Evolutionary conservation across 1,140 invertebrate genomes (phyloP), one percentile per base, ranked within the genome.

Genomic region (Pristionchus pacificus): DNA sequence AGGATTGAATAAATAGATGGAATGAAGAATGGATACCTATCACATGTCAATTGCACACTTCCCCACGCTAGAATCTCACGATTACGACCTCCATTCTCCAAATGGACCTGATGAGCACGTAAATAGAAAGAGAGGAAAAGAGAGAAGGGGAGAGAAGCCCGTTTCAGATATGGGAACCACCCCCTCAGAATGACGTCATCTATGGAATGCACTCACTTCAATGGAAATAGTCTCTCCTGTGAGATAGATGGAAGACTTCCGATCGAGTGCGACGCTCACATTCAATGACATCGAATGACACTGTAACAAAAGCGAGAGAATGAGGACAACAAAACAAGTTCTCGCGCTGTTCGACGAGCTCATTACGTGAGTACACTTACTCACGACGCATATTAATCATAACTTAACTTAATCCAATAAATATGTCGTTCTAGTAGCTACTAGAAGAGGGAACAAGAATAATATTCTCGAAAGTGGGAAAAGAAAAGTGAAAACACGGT

Each of bases 21-120:
- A 66, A 30, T 38, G 14, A 66, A 66, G 19, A n/a, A 68, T 24
- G 27, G 27, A 19, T 72, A 69, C 38, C 65, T 61, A 68, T 82
- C 81, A 70, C 82, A 82, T 66, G 78, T 80, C 24, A 82, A 70
- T 68, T 82, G 80, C n/a, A 82, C 69, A 71, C 80, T 82, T 49
- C 80, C 76, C 80, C 80, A 82, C 13, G 80, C 80, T 27, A 82
- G 67, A 24, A 70, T 68, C 38, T 77, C 64, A 3, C 15, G 29
- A 25, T 29, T 32, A n/a, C 58, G 55, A n/a, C 38, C 59, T 31
- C 61, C 74, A 61, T 71, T 77, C 29, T 69, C 64, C 31, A 61
- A 25, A 14, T 19, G 58, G 2, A 72, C 63, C 73, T 72, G 14
- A 58, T 74, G 25, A 66, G 15, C 25, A 15, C 31, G 31, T 29